Percentiles rank a stretch among this genome's conserved stretches.
Conservation (phyloP, 2,888 invertebrate species). For the Andrena haemorrhoa region DNA sequence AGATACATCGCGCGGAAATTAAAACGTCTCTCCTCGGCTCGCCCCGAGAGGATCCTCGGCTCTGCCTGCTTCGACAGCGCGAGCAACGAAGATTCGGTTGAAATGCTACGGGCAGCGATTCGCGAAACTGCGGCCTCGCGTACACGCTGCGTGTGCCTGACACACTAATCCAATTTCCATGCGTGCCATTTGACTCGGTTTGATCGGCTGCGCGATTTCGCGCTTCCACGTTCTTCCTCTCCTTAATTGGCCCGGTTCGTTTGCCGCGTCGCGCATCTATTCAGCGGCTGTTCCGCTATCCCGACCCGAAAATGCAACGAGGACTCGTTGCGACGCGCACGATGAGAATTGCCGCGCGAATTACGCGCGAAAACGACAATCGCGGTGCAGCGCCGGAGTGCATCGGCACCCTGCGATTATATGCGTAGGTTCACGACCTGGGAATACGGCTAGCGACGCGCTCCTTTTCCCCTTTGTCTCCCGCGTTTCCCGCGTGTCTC, state of each 20-base stretch:
- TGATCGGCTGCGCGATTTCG: conserved; percentile 54
- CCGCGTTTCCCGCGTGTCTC: conserved; percentile 8
- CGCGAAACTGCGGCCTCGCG: conserved; percentile 1
- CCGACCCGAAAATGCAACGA: background rate
- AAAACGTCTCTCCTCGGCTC: background rate
- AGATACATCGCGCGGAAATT: background rate
- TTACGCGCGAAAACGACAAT: conserved; percentile 30
- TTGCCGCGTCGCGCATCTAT: background rate
- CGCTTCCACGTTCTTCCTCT: conserved; percentile 19
- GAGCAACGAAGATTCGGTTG: background rate
- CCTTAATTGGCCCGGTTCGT: background rate
- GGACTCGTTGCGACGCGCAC: background rate
- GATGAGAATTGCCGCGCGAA: conserved; percentile 1
- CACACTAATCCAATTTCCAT: conserved; percentile 71
- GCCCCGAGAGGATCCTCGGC: background rate
- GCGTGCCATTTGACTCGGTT: conserved; percentile 33
- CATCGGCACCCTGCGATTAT: conserved; percentile 44
- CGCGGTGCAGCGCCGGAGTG: conserved; percentile 19
- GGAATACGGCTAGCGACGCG: conserved; percentile 42
- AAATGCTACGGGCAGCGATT: background rate
- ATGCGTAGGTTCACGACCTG: conserved; percentile 11
- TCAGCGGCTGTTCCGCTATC: background rate
- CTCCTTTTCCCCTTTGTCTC: conserved; percentile 25
- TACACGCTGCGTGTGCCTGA: conserved; percentile 47
- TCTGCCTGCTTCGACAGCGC: background rate